Evolutionary conservation across 2,113 vertebrate species (phyloP).

Genomic region (Procavia capensis): DNA sequence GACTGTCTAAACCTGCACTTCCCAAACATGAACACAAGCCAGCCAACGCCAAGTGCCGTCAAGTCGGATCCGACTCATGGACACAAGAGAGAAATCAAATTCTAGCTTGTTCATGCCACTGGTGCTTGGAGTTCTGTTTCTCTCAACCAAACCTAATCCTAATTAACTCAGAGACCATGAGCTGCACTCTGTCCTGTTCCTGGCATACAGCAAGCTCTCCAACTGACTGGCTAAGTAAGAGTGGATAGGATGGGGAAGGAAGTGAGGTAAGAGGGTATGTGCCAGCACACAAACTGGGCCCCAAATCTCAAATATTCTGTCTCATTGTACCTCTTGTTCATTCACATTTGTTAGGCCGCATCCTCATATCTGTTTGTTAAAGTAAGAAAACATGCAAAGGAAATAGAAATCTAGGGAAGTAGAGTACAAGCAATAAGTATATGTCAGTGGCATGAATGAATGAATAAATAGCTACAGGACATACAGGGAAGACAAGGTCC

Average conservation of each 20-base stretch:
- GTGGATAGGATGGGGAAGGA: too few relatives aligned
- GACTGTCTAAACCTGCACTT: neutral
- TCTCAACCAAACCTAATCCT: neutral
- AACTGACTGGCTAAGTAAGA: neutral
- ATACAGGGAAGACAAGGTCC: neutral
- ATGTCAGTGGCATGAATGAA: neutral
- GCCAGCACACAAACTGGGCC: neutral
- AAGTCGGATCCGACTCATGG: too few relatives aligned
- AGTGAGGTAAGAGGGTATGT: neutral
- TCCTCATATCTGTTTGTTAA: neutral
- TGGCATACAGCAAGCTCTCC: neutral
- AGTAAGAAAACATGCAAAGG: slow-evolving; percentile 26
- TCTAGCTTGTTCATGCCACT: neutral
- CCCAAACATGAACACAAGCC: neutral
- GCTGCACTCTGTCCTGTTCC: neutral
- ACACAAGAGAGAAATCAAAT: neutral
- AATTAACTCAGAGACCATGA: slow-evolving; percentile 27
- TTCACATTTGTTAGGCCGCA: neutral
- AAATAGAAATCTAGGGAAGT: neutral
- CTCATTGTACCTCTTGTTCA: neutral
- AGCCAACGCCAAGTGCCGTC: too few relatives aligned
- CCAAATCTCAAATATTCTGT: neutral
- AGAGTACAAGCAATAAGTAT: neutral
- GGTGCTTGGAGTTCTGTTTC: neutral
- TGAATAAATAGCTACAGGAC: neutral